Base-by-base conservation (phyloP, 2,797 vertebrate species). In the Labroides dimidiatus region DNA sequence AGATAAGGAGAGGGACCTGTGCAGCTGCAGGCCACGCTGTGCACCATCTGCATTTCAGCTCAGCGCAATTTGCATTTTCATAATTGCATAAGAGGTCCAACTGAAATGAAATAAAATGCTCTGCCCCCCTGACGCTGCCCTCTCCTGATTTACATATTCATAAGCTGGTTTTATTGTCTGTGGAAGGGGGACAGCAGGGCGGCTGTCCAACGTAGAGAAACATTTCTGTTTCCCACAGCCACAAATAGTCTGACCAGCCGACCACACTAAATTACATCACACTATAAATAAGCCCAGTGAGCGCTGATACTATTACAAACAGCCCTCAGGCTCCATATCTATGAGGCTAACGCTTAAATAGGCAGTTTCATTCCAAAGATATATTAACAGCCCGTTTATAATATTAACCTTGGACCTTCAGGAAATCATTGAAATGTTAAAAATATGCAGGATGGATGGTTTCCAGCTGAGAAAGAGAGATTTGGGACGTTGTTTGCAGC, bases 31-130 rank as follows among this genome's bases (percentile, higher is more conserved):
- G 41, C 10, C 10, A n/a, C 36, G 11, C 45, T 53, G 39, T 30
- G 24, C 30, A n/a, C 47, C 24, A 75, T 77, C 64, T 69, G 63
- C 52, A 76, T 68, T 73, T 76, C 64, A 72, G 58, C 67, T 66
- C 59, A 55, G 33, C 5, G 21, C 1, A 13, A 84, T 85, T 74
- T 71, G 39, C 78, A 84, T 87, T 79, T 80, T 70, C 47, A 78
- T 71, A 73, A 87, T 70, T 79, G 73, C 73, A 64, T 67, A 56
- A 72, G 24, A 61, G 39, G 47, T 64, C 45, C 6, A 30, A 73
- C 72, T 77, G 51, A 82, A 85, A 82, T 62, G 14, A 72, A 81
- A 81, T 80, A 39, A 82, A 87, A 84, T 59, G 61, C 55, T 65
- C 75, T 72, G 24, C 55, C 59, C 73, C 54, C 33, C 54, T 61